Evolutionary conservation across 2,888 invertebrate genomes (phyloP), one percentile per base, ranked within the genome.

Genomic region (Hirtodrosophila cameraria): DNA sequence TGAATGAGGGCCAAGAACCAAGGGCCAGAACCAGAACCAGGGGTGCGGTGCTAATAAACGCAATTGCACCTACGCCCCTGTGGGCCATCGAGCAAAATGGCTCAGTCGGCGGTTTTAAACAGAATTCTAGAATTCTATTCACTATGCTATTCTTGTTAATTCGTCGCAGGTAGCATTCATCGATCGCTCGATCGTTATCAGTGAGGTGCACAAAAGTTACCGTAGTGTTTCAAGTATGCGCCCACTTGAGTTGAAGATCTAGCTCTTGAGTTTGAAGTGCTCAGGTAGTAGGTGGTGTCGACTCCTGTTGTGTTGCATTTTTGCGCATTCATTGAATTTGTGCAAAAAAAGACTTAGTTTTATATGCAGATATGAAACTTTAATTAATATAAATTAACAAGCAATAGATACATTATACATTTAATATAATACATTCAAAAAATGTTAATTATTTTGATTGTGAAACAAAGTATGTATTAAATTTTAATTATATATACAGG

Each of bases 11-110:
- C 75, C 64, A 77, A 59, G 74, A 65, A 58, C 45, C 15, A 6
- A 27, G 13, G 28, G 41, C 70, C 75, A 67, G 69, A 58, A 43
- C 15, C 8, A 27, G 13, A 23, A 36, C 70, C 75, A 67, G 69
- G 74, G 75, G 83, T 79, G 79, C 85, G 69, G 77, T 85, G 79
- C 85, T 81, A 87, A 89, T 88, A 88, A 88, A 88, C 86, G 88
- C 89, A 86, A 86, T 86, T 88, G 87, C 86, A 88, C 79, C 86
- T 87, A 87, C 86, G 77, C 79, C 81, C 74, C 62, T 69, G 53
- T 52, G 75, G 68, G 71, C 46, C 70, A 35, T 55, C 45, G 48
- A 20, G 15, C 36, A 48, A 54, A 70, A 66, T 73, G 64, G 63
- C 78, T 53, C 85, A 66, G 88, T 87, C 88, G 88, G 87, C 65